Conservation (phyloP, 2,113 vertebrate genomes). For the Hydrolagus affinis region DNA sequence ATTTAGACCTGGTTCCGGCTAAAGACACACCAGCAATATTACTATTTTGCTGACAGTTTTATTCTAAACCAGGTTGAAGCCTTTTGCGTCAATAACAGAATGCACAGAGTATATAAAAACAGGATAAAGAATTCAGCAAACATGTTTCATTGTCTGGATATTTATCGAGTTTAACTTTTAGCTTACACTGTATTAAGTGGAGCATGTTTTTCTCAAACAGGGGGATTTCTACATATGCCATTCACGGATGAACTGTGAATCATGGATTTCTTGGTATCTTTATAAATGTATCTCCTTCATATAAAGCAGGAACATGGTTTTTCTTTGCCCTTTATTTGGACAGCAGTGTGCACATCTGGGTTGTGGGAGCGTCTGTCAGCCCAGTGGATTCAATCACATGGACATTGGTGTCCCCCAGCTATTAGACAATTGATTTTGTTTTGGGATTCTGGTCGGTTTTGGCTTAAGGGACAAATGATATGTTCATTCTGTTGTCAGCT, state of each 20-base stretch:
- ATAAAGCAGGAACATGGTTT: slow-evolving; percentile 45
- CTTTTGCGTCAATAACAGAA: background rate
- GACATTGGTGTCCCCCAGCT: slow-evolving; percentile 48
- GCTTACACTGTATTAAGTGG: background rate
- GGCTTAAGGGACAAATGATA: slow-evolving; percentile 45
- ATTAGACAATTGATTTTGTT: slow-evolving; percentile 54
- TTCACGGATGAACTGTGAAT: background rate
- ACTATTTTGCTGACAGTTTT: background rate
- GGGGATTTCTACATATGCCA: background rate
- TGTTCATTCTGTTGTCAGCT: slow-evolving; percentile 47
- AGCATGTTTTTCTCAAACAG: too few species aligned
- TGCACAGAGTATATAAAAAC: background rate
- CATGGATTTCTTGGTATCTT: background rate
- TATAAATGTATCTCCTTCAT: slow-evolving; percentile 13
- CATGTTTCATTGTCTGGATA: background rate
- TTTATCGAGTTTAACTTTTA: background rate
- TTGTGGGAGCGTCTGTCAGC: slow-evolving; percentile 46
- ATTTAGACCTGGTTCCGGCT: background rate
- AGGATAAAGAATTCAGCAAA: background rate
- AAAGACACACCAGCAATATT: background rate
- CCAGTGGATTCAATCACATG: slow-evolving; percentile 52
- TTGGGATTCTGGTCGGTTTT: slow-evolving; percentile 50
- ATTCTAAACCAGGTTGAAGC: background rate
- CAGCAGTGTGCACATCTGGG: slow-evolving; percentile 45
- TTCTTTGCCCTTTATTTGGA: slow-evolving; percentile 52